Conservation (phyloP, 2,797 vertebrate species). For the Acanthiza pusilla region DNA sequence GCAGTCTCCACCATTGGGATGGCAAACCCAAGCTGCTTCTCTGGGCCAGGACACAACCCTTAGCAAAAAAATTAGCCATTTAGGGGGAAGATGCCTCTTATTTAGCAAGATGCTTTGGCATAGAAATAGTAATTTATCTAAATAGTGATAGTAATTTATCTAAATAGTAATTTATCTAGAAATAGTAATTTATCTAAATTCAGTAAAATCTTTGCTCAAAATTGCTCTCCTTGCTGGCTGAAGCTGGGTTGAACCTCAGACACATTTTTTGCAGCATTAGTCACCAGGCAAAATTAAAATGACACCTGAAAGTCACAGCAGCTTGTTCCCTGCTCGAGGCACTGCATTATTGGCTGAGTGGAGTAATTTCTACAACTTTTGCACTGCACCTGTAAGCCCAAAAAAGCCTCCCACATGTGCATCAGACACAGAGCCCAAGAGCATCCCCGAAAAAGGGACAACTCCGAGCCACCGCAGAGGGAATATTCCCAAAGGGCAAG, state of each 20-base stretch:
- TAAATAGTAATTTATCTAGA: not conserved
- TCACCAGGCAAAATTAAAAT: not conserved
- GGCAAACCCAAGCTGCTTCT: not conserved
- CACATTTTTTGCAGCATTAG: fast-evolving
- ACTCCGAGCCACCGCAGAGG: not conserved
- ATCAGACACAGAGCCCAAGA: not conserved
- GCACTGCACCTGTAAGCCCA: fast-evolving
- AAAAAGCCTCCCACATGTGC: fast-evolving
- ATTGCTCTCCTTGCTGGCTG: fast-evolving
- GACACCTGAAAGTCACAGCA: not conserved
- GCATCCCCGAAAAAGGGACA: not conserved
- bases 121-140: not conserved
- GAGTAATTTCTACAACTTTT: not conserved
- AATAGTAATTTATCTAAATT: not conserved
- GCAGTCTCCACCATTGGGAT: not conserved
- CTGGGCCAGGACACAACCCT: not conserved
- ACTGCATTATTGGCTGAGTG: not conserved
- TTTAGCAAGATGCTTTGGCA: not conserved
- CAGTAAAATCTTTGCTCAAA: not conserved
- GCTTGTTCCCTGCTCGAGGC: not conserved
- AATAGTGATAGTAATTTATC: not conserved
- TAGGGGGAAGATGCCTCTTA: too few species aligned
- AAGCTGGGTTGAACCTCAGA: not conserved
- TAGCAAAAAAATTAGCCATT: not conserved
- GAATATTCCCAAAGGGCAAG: not conserved